These are phyloP conservation scores for Orthonevra nobilis DNA, from an alignment of 2,888 invertebrate genomes.

Conservation along the genomic window DNA sequence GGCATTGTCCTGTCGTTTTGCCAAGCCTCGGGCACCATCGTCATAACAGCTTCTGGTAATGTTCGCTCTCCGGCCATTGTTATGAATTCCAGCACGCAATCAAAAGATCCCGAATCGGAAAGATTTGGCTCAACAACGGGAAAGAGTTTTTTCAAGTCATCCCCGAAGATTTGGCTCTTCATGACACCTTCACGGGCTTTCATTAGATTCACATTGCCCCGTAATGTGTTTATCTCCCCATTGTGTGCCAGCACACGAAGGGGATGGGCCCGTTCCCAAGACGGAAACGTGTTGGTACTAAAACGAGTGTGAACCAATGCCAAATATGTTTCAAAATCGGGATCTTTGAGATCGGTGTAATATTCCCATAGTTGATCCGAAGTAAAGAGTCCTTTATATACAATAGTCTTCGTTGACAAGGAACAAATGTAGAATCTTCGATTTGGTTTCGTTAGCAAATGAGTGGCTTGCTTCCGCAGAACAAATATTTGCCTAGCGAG, in stretches of 20 bases:
- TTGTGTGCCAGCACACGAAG: constrained; percentile 96
- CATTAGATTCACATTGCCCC: constrained; percentile 99
- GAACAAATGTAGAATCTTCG: constrained; percentile 98
- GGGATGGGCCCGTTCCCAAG: constrained; percentile 99
- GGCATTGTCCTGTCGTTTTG: constrained; percentile 97
- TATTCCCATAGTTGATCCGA: constrained; percentile 94
- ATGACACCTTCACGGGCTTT: constrained; percentile 99
- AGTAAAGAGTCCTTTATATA: constrained; percentile 98
- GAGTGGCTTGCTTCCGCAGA: constrained; percentile 95
- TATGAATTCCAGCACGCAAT: constrained; percentile 98
- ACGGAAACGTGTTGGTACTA: constrained; percentile 99
- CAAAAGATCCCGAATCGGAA: constrained; percentile 98
- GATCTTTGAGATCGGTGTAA: constrained; percentile 86
- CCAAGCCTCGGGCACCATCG: constrained; percentile 99
- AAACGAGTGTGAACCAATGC: constrained; percentile 98
- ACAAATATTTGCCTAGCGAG: constrained; percentile 89
- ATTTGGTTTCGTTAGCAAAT: constrained; percentile 91
- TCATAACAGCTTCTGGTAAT: constrained; percentile 98
- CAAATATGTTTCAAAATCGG: constrained; percentile 94
- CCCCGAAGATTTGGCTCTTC: constrained; percentile 90
- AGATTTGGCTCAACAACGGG: constrained; percentile 98
- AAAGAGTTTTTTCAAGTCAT: constrained; percentile 91
- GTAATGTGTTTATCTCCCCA: constrained; percentile 99
- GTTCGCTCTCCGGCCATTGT: constrained; percentile 95
- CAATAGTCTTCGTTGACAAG: constrained; percentile 92